Base-by-base conservation (phyloP, 2,113 vertebrate genomes). In the Daubentonia madagascariensis region DNA sequence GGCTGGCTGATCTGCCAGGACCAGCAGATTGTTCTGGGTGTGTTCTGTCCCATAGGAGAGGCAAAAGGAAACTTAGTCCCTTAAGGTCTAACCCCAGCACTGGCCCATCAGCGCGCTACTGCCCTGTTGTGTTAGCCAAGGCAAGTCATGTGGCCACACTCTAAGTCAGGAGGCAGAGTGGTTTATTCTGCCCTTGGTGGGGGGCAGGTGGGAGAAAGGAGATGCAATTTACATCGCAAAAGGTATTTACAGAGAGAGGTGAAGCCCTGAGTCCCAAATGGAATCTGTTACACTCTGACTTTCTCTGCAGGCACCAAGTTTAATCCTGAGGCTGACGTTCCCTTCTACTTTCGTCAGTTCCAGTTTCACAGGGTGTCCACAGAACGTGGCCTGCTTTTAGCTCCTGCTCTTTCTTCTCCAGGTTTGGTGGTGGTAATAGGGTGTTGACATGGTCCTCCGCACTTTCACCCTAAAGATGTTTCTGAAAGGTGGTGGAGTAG, bases 211-310 rank as follows among this genome's bases (percentile, higher is more conserved):
- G 9, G 22, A 50, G 2, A 8, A 11, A 28, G 8, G 5, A 16
- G 61, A 50, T 7, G 10, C 43, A 20, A 1, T 14, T 32, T 11
- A 2, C 0, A 6, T 11, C 4, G 30, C 23, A 57, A 32, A 72
- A 11, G 43, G 0, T 61, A 3, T 22, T 6, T 25, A 8, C 1
- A 23, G 20, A 9, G 1, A 54, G 18, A 43, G 5, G 52, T 0
- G 32, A 20, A 35, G 28, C 50, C 43, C 5, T 59, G 11, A 85
- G 22, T 2, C 37, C 70, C 48, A 18, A 13, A 16, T 3, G 30
- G 12, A 5, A 22, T 32, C 67, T 0, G 2, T 6, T n/a, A 2
- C 45, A 7, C 45, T 6, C 11, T 22, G 28, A 3, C n/a, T 28
- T 52, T 6, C 67, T 78, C 30, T 5, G 8, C 30, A 57, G n/a